phyloP scores from a whole-genome alignment of 2,113 vertebrate genomes.

The Helogale parvula region DNA sequence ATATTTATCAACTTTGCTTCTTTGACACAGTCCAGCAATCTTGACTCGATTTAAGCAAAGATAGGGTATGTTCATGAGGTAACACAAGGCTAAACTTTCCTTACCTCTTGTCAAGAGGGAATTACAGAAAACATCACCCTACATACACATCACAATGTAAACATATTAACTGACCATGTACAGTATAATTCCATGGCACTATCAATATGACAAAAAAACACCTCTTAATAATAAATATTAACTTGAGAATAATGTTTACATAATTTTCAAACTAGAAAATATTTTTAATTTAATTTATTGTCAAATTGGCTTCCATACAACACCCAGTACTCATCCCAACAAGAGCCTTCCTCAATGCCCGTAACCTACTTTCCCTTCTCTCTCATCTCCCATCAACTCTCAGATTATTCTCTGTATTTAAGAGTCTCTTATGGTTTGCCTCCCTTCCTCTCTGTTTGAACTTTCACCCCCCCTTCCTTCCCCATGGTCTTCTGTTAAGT shows the following conservation, averaged over 20 bases:
- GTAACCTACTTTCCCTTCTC: too few species aligned
- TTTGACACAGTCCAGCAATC: neutral
- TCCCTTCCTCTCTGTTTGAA: too few species aligned
- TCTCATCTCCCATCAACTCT: too few species aligned
- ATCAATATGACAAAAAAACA: neutral
- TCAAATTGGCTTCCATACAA: too few species aligned
- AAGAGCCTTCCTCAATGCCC: too few species aligned
- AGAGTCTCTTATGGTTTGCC: too few species aligned
- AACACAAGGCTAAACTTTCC: neutral
- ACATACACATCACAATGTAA: neutral
- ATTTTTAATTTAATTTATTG: too few species aligned
- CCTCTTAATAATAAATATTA: neutral
- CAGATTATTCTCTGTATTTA: too few species aligned
- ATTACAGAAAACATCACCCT: neutral
- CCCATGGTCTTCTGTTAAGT: too few species aligned
- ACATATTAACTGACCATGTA: neutral
- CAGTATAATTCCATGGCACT: neutral
- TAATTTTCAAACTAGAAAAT: neutral
- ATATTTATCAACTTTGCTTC: neutral
- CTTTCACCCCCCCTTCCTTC: too few species aligned
- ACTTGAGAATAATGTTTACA: neutral
- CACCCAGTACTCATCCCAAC: too few species aligned
- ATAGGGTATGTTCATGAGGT: neutral
- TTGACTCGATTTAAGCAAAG: neutral
- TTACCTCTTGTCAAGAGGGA: neutral